Evolutionary conservation across 2,797 vertebrate species (phyloP), one percentile per base, ranked within the genome.

Genomic region (Coregonus ussuriensis): DNA sequence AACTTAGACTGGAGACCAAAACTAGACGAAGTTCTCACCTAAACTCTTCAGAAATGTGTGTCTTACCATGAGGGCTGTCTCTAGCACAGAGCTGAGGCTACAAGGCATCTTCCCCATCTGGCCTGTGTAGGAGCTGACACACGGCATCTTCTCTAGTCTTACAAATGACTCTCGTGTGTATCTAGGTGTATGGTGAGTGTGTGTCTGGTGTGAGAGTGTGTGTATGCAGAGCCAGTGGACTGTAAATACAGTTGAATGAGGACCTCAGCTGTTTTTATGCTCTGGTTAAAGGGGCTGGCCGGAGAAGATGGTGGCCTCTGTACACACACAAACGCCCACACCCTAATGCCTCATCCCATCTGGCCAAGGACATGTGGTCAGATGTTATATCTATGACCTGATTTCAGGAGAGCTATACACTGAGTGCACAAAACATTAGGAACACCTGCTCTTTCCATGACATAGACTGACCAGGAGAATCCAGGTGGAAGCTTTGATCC

Each of bases 81-180:
- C 88, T 79, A 91, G 73, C 74, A 90, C 80, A 67, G 91, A 88
- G 72, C 81, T 82, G 87, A 83, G 89, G 78, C 82, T 74, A 65
- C 62, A 80, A 6, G 85, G 85, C 77, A 89, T 86, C 82, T 84
- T 90, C 85, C 82, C 90, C 84, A 47, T 85, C 90, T 93, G 90
- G 74, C 86, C 77, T 1, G 76, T 79, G 62, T 77, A 77, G 81
- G 86, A 82, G 79, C 79, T 89, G 76, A 90, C 85, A 85, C 92
- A 93, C 0, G 88, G 94, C 93, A 94, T 95, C 83, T 85, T 93
- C 53, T 25, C 54, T 4, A 77, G 29, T 80, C 79, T 68, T 74
- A 74, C 85, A 86, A 83, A 76, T 52, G 63, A 3, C 25, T 62
- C 25, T 77, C 14, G 72, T 82, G 41, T 11, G 41, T 47, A 82